These are phyloP conservation scores for Andrena camellia DNA, from an alignment of 2,888 invertebrate species.

Conservation along the genomic window DNA sequence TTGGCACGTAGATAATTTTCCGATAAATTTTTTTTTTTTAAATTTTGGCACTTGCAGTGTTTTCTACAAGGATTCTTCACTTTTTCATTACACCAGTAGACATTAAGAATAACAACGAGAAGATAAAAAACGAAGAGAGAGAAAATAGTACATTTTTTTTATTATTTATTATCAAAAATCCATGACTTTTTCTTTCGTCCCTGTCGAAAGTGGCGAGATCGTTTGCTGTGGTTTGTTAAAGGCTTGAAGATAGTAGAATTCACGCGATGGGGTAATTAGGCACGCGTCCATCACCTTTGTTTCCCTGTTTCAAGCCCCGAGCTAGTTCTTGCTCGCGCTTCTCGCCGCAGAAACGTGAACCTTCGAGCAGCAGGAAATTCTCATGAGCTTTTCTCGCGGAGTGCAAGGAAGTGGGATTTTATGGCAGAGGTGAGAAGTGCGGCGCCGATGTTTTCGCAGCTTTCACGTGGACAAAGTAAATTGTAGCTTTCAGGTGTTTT, in stretches of 20 bases:
- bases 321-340: not conserved
- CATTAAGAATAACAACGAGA: too few relatives aligned
- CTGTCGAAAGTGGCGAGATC: not conserved
- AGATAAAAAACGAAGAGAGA: too few relatives aligned
- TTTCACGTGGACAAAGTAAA: slow-evolving; percentile 15
- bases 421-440: not conserved
- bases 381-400: not conserved
- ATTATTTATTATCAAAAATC: too few relatives aligned
- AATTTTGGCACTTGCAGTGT: too few relatives aligned
- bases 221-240: not conserved
- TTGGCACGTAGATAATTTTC: too few relatives aligned
- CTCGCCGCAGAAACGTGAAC: not conserved
- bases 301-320: not conserved
- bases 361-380: not conserved
- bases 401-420: not conserved
- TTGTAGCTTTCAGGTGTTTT: not conserved
- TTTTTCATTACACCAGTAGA: too few relatives aligned
- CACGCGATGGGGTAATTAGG: slow-evolving; percentile 9
- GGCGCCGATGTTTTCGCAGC: slow-evolving; percentile 9
- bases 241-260: not conserved
- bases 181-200: too few relatives aligned
- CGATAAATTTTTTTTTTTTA: too few relatives aligned
- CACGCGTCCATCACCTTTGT: not conserved
- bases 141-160: too few relatives aligned
- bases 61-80: too few relatives aligned